These are phyloP conservation scores for Marmota monax DNA, from an alignment of 2,113 vertebrate genomes.

Conservation along the genomic window DNA sequence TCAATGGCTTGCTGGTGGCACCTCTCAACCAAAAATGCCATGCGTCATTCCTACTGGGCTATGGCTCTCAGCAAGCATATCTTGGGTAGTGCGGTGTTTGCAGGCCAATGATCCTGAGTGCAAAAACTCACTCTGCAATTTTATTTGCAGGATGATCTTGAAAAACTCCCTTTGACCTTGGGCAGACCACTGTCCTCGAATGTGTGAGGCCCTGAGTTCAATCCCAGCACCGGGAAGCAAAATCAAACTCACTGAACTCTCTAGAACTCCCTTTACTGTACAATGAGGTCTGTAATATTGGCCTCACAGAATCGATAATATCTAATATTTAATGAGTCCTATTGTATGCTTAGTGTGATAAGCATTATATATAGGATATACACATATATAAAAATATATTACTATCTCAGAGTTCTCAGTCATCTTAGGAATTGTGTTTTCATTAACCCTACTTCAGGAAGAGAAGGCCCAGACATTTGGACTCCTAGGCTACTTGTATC, in stretches of 20 bases:
- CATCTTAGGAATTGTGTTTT: neutral
- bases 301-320: neutral
- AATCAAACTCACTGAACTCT: neutral
- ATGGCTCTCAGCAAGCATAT: too few relatives aligned
- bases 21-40: too few relatives aligned
- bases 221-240: neutral
- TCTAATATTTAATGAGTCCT: neutral
- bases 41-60: too few relatives aligned
- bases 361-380: neutral
- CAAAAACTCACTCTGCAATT: neutral
- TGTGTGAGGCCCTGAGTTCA: too few relatives aligned
- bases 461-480: neutral
- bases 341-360: neutral
- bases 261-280: neutral
- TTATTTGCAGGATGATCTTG: neutral
- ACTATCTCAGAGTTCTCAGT: neutral
- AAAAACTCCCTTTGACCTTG: too few relatives aligned
- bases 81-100: neutral
- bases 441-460: neutral
- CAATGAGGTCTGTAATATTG: too few relatives aligned
- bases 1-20: too few relatives aligned
- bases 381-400: too few relatives aligned
- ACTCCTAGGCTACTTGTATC: neutral
- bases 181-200: too few relatives aligned
- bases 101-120: neutral